Base-by-base conservation (phyloP, 2,113 vertebrate genomes). In the Podarcis muralis region DNA sequence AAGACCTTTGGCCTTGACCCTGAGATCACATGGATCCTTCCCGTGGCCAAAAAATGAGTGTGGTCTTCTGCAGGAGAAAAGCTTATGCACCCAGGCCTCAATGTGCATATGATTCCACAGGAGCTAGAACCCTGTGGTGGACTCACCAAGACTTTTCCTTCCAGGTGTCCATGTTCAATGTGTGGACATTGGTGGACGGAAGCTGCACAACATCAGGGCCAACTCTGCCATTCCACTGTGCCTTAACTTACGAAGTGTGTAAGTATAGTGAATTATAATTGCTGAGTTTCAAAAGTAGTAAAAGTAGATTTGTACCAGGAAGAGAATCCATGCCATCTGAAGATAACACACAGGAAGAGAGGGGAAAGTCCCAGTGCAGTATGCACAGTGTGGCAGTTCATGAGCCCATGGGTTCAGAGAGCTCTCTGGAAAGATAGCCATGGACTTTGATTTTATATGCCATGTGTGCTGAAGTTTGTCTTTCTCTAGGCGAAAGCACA, bases 401-500 rank as follows among this genome's bases (percentile, higher is more conserved):
- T 76, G 66, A 71, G 16, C 48, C 23, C 48, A 18, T 57, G 66
- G 1, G 78, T 91, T 66, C 59, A 86, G 12, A 77, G 5, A 68
- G 15, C 4, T 78, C 66, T 90, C 84, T 93, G 66, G 22, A 90
- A 93, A 79, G 3, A 48, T 59, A 75, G 57, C 1, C 77, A 81
- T 4, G 89, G 25, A 13, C 90, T 90, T 91, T 80, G 35, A 81
- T 25, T 81, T 92, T 90, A 37, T 84, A 62, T 72, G 20, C 57
- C 4, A 2, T 82, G 43, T 22, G 0, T n/a, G 27, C 6, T 86
- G 20, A 82, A 86, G 32, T 1, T 65, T 57, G 1, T 3, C 37
- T 84, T 43, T 59, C n/a, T 86, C 23, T 35, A 59, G 25, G 23
- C 32, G 23, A 78, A n/a, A 92, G 40, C 90, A 91, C 81, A 94